These are phyloP conservation scores for Chaenodraco wilsoni DNA, from an alignment of 2,797 vertebrate genomes.

Conservation along the genomic window DNA sequence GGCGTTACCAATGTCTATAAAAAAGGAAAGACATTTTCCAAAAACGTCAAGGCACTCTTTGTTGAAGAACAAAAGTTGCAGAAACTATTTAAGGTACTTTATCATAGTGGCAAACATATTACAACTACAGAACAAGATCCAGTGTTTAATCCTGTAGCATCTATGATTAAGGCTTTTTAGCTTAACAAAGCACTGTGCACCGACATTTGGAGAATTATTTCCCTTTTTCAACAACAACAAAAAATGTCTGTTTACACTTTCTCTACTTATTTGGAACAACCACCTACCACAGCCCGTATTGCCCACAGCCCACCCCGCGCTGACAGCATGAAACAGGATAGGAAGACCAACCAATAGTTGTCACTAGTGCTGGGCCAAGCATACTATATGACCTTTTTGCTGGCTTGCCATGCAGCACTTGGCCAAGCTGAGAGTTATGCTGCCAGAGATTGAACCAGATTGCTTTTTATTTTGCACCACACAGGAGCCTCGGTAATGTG, in stretches of 20 bases:
- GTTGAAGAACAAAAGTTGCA: neutral
- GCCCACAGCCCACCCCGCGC: constrained; percentile 8
- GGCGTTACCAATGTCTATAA: neutral
- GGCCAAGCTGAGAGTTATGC: constrained; percentile 26
- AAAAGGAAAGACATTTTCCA: neutral
- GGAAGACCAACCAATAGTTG: constrained; percentile 13
- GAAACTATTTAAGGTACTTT: neutral
- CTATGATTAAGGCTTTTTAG: neutral
- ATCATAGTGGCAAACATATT: neutral
- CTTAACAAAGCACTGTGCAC: neutral
- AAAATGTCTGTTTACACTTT: neutral
- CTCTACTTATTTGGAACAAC: constrained; percentile 10
- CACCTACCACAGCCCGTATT: neutral
- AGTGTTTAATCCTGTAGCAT: neutral
- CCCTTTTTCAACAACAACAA: neutral
- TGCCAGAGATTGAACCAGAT: constrained; percentile 36
- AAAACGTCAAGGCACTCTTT: neutral
- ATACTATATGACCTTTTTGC: constrained; percentile 40
- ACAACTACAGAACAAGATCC: neutral
- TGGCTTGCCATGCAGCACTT: constrained; percentile 25
- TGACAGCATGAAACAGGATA: constrained; percentile 19
- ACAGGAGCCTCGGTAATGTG: constrained; percentile 9
- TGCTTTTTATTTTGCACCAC: constrained; percentile 11
- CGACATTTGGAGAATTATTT: neutral
- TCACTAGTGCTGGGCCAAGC: constrained; percentile 13